Evolutionary conservation across 2,888 invertebrate species (phyloP), one percentile per base, ranked within the genome.

Genomic region (Syrista parreyssii): DNA sequence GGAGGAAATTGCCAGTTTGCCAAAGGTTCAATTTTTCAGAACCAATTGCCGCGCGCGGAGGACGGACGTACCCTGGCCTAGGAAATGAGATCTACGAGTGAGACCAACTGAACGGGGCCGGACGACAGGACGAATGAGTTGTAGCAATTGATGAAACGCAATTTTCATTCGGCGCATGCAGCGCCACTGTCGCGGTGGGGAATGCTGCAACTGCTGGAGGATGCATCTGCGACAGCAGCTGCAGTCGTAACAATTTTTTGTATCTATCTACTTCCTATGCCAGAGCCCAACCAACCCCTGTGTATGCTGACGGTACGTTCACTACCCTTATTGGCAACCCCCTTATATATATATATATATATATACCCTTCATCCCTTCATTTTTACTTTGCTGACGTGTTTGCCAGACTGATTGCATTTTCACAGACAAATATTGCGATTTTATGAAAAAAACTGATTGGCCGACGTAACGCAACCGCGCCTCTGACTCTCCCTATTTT

Each of bases 391-490:
- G 34, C 69, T 79, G 73, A 73, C 79, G 81, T 86, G 82, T 86
- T 88, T 86, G 82, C 84, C 77, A 78, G 82, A 82, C 80, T 87
- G 86, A 88, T 88, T 87, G 87, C 86, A 84, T 87, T 87, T 84
- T 84, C 85, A 76, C 81, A 79, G 83, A 79, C 84, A 87, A 88
- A 86, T 86, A 86, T 86, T 84, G 78, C 82, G 77, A 79, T 81
- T 84, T 83, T 82, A 83, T 80, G 83, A 82, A 76, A 76, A 76
- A 80, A 82, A 75, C 78, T 80, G 82, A 86, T 84, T 84, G 83
- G 75, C 69, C 79, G 33, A 32, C 55, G 36, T 55, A 55, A 55
- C 40, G 40, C 40, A 55, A 23, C 23, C 23, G 40, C 23, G 40
- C 23, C 40, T 55, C 40, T 6, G 40, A 55, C 9, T 55, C 23